Conservation (phyloP, 2,888 invertebrate species). For the Epirrhoe tristata region DNA sequence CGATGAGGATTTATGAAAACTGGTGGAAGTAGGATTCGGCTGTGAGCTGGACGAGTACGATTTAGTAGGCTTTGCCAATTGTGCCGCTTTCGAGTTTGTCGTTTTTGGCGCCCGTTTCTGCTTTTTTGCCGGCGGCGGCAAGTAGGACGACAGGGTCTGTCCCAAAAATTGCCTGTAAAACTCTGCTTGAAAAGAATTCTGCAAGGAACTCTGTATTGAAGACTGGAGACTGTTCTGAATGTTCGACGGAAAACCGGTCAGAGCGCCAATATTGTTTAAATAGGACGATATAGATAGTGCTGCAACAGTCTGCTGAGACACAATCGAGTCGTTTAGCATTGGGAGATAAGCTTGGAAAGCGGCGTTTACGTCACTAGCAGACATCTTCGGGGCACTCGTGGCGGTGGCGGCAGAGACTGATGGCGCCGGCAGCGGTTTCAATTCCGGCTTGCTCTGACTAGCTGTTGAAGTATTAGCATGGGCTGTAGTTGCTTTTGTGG, state of each 20-base stretch:
- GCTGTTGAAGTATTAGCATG: slow-evolving; percentile 35
- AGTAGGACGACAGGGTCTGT: slow-evolving; percentile 65
- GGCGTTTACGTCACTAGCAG: slow-evolving; percentile 69
- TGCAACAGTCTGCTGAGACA: slow-evolving; percentile 73
- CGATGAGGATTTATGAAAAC: slow-evolving; percentile 47
- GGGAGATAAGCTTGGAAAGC: slow-evolving; percentile 75
- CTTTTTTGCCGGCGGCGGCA: slow-evolving; percentile 68
- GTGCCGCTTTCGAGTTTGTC: slow-evolving; percentile 33
- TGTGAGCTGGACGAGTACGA: slow-evolving; percentile 51
- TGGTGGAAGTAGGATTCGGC: slow-evolving; percentile 52
- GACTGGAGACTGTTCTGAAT: slow-evolving; percentile 67
- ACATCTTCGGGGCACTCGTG: slow-evolving; percentile 64
- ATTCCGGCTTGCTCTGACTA: slow-evolving; percentile 56
- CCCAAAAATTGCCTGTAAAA: slow-evolving; percentile 75
- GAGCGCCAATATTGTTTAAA: slow-evolving; percentile 68
- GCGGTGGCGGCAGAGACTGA: slow-evolving; percentile 45
- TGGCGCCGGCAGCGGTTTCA: slow-evolving; percentile 46
- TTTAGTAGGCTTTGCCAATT: slow-evolving; percentile 16
- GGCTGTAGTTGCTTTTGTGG: slow-evolving; percentile 47
- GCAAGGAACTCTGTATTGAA: slow-evolving; percentile 63
- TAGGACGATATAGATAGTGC: slow-evolving; percentile 68
- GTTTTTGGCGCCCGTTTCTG: slow-evolving; percentile 73
- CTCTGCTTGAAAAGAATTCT: slow-evolving; percentile 76
- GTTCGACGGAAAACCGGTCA: slow-evolving; percentile 63
- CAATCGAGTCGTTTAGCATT: slow-evolving; percentile 68